These are phyloP conservation scores for Drosophila rhopaloa DNA, from an alignment of 1,140 invertebrate species.

Conservation along the genomic window DNA sequence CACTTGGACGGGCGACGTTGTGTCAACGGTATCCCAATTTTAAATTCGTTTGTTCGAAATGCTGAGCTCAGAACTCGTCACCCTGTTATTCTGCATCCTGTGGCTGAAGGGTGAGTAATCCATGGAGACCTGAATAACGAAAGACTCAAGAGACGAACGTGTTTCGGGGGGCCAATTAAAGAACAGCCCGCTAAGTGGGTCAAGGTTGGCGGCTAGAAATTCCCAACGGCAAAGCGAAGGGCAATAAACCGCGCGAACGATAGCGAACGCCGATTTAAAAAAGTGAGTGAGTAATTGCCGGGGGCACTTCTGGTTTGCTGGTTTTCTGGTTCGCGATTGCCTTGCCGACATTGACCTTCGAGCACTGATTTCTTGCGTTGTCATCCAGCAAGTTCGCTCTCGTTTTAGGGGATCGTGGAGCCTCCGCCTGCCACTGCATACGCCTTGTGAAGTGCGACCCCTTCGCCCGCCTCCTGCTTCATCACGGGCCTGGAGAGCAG, in stretches of 20 bases:
- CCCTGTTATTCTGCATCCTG: conserved; percentile 20
- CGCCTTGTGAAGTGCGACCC: conserved; percentile 53
- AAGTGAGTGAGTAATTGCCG: conserved; percentile 78
- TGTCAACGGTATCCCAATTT: conserved; percentile 23
- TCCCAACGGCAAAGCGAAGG: conserved; percentile 68
- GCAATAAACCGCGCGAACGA: conserved; percentile 67
- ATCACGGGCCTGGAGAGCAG: conserved; percentile 56
- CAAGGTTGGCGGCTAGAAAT: conserved; percentile 74
- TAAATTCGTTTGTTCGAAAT: conserved; percentile 22
- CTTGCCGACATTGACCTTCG: conserved; percentile 49
- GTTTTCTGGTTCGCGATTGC: conserved; percentile 26
- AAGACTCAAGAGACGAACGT: conserved; percentile 71
- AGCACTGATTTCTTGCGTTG: conserved; percentile 25
- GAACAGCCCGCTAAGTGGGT: conserved; percentile 55
- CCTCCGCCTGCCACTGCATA: conserved; percentile 58
- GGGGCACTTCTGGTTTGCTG: conserved; percentile 45
- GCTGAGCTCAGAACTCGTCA: conserved; percentile 16
- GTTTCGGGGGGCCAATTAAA: conserved; percentile 33
- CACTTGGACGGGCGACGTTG: conserved; percentile 63
- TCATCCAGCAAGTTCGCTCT: conserved; percentile 18
- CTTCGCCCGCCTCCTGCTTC: conserved; percentile 49
- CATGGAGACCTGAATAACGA: conserved; percentile 21
- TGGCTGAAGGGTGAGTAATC: conserved; percentile 51
- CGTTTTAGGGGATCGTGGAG: conserved; percentile 32
- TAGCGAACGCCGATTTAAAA: conserved; percentile 36